Percentiles rank a stretch among this genome's conserved stretches.
Conservation (phyloP, 2,113 vertebrate species). For the Trogon surrucura region DNA sequence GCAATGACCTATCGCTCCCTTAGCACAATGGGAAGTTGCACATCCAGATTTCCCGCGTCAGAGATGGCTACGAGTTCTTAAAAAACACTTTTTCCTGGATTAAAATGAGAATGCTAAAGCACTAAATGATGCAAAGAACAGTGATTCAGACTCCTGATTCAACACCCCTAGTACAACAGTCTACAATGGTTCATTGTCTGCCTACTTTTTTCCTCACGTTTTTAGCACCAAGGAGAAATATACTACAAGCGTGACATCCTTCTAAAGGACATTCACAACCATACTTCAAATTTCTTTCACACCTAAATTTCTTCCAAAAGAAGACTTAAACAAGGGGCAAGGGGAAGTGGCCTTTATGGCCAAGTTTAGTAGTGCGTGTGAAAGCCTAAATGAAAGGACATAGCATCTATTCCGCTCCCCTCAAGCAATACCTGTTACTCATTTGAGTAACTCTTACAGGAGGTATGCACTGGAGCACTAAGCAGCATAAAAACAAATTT, state of each 20-base stretch:
- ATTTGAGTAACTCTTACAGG: neutral
- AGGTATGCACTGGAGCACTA: neutral
- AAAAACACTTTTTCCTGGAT: neutral
- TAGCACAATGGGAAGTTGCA: fast-evolving
- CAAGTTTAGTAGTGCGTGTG: neutral
- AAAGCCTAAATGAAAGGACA: neutral
- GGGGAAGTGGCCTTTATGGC: neutral
- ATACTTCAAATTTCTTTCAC: neutral
- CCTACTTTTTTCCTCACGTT: neutral
- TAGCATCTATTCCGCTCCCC: neutral
- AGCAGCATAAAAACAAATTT: neutral
- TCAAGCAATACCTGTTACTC: neutral
- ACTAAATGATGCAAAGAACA: neutral
- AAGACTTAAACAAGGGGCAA: neutral
- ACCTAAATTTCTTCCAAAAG: neutral
- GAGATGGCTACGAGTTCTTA: neutral
- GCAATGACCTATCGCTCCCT: fast-evolving
- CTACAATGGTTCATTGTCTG: neutral
- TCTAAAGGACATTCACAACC: neutral
- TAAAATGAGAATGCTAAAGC: neutral
- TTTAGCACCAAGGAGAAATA: neutral
- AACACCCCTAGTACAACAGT: neutral
- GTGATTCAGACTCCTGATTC: neutral
- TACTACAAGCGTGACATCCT: fast-evolving
- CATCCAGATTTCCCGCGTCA: neutral